phyloP scores from a whole-genome alignment of 1,140 invertebrate species.

The Platyscapa corneri region DNA sequence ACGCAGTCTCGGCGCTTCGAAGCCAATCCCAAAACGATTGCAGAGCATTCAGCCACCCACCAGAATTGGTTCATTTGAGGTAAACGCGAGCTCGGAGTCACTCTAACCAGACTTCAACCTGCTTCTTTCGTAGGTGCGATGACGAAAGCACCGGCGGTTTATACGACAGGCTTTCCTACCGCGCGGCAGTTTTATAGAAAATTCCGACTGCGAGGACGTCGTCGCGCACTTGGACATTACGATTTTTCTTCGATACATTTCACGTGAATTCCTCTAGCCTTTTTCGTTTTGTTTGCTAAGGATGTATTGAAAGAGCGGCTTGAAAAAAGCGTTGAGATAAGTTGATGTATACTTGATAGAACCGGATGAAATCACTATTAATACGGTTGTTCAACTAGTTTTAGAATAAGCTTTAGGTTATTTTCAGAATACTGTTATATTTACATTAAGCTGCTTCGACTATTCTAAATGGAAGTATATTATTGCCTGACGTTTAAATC shows the following conservation, averaged over 20 bases:
- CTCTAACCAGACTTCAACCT: not conserved
- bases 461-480: not conserved
- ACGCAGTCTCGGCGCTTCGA: too few relatives aligned
- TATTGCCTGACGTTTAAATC: not conserved
- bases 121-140: too few relatives aligned
- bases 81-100: not conserved
- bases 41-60: not conserved
- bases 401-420: not conserved
- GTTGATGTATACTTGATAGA: not conserved
- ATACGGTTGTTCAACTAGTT: not conserved
- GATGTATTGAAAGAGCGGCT: not conserved
- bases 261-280: not conserved
- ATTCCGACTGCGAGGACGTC: not conserved
- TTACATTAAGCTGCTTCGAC: not conserved
- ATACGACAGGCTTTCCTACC: not conserved
- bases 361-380: not conserved
- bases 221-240: not conserved
- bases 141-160: too few relatives aligned
- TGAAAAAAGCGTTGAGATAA: not conserved
- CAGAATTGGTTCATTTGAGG: constrained; percentile 3
- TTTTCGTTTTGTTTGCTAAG: not conserved
- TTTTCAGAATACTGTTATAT: not conserved
- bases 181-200: not conserved
- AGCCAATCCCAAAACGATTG: not conserved
- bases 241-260: not conserved